Conservation (phyloP, 2,113 vertebrate genomes). For the Tragelaphus scriptus region DNA sequence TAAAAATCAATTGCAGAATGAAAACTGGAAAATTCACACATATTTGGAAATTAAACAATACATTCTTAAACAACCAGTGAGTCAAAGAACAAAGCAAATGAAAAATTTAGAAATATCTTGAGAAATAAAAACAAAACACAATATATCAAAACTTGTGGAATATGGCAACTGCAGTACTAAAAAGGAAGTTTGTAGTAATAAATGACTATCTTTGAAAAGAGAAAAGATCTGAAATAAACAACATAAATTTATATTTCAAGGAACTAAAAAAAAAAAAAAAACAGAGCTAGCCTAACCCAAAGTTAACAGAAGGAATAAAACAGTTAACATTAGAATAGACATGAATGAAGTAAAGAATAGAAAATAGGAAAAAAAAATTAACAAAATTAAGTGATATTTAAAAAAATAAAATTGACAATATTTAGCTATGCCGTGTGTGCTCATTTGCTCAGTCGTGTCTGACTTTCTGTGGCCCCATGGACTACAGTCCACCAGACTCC, state of each 20-base stretch:
- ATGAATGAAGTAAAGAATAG: background rate
- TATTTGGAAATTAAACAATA: background rate
- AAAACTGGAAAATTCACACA: background rate
- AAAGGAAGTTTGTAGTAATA: background rate
- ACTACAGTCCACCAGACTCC: background rate
- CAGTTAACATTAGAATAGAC: background rate
- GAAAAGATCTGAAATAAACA: background rate
- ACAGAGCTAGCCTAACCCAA: background rate
- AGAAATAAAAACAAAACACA: background rate
- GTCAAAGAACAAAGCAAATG: background rate
- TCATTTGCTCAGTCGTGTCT: background rate
- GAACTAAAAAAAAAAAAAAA: background rate
- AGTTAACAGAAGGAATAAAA: background rate
- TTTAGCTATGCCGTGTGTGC: background rate
- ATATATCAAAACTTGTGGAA: background rate
- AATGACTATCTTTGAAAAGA: background rate
- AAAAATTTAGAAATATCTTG: background rate
- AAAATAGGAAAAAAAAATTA: background rate
- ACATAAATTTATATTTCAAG: background rate
- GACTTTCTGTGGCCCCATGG: background rate
- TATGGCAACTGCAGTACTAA: background rate
- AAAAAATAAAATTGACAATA: background rate
- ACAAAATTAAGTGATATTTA: background rate
- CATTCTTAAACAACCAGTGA: background rate
- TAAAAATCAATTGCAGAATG: background rate